Base-by-base conservation (phyloP, 2,113 vertebrate genomes). In the Tragelaphus buxtoni region DNA sequence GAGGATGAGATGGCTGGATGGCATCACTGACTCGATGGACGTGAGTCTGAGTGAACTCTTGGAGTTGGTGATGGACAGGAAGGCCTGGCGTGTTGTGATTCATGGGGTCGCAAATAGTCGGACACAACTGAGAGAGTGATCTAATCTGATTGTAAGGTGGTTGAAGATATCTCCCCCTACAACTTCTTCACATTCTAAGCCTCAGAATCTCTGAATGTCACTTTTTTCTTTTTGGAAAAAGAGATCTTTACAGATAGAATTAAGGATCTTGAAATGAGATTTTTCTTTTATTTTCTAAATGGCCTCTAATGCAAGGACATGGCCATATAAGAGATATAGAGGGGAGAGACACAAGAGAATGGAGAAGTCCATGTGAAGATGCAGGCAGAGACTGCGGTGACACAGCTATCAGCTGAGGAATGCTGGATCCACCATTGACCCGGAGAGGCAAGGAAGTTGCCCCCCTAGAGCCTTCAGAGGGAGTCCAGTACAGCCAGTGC, bases 401-500 rank as follows among this genome's bases (percentile, higher is more conserved):
- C 0, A 8, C 5, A 56, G 28, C n/a, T 69, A 12, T 30, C 74
- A 69, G 58, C 13, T 35, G 45, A 55, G 47, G 42, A 58, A n/a
- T 28, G 4, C 20, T 20, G 76, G 13, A 80, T 28, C 28, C 16
- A 53, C 13, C 2, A 13, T 11, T 51, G 30, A 16, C 16, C 13
- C 10, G 22, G 55, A 72, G 7, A 39, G 4, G 3, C 8, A 13
- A 53, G 11, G 24, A 6, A 13, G 35, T 7, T 45, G 12, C 30
- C 13, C 14, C n/a, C 4, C 30, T 12, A 47, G 55, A 49, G 9
- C 0, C 13, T 53, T 35, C 2, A 11, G 63, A 95, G 10, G 32
- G 17, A 87, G 45, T 8, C 3, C 12, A 13, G 4, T 11, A 4
- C 12, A 77, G 1, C 0, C 32, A 45, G 16, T 10, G 9, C n/a